Evolutionary conservation across 1,140 invertebrate species (phyloP).

Genomic region (Cryptotermes secundus): DNA sequence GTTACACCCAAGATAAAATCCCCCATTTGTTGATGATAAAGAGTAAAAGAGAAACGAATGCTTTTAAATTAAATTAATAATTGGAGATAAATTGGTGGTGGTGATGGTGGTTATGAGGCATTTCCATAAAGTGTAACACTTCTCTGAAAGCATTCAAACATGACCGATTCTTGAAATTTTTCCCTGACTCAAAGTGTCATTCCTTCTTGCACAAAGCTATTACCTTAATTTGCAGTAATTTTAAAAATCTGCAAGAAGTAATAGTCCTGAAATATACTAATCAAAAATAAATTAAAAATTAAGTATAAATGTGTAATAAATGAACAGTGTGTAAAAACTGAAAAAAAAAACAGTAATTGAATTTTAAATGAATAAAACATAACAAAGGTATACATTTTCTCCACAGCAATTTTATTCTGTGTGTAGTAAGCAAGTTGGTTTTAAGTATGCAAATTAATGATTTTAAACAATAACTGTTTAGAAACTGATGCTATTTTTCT

Average conservation of each 20-base stretch:
- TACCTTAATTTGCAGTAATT: neutral
- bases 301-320: neutral
- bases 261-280: neutral
- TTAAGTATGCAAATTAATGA: neutral
- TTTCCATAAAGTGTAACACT: too few species aligned
- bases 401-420: neutral
- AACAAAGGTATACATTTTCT: too few species aligned
- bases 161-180: too few species aligned
- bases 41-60: too few species aligned
- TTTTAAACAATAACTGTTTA: neutral
- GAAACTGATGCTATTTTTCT: slow-evolving; percentile 12
- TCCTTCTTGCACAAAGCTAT: neutral
- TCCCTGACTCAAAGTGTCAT: neutral
- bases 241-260: neutral
- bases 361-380: neutral
- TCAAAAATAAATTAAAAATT: neutral
- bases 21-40: too few species aligned
- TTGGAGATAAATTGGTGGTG: too few species aligned
- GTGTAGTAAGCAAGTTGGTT: neutral
- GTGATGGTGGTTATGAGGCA: too few species aligned
- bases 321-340: neutral
- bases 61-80: too few species aligned
- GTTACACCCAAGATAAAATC: too few species aligned
- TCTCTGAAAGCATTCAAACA: neutral
- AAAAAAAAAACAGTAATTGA: neutral